These are phyloP conservation scores for Salvelinus namaycush DNA, from an alignment of 2,113 vertebrate genomes.

Conservation along the genomic window DNA sequence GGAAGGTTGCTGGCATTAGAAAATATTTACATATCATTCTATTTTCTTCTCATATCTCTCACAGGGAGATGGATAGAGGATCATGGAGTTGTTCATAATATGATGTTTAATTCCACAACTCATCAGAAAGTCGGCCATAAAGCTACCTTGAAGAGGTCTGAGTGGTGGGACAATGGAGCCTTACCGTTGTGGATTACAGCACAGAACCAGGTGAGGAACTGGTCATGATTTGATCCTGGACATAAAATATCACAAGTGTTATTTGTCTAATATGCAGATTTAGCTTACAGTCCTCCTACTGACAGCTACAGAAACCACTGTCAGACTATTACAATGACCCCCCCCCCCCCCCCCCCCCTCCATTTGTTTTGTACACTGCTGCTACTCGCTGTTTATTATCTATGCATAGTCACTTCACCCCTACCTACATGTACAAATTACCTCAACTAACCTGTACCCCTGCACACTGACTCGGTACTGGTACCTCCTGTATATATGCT, in stretches of 20 bases:
- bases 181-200: conserved; percentile 83
- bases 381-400: too few species aligned
- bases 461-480: too few species aligned
- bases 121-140: conserved; percentile 71
- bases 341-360: too few species aligned
- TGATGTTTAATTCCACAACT: conserved; percentile 77
- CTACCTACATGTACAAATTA: too few species aligned
- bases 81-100: conserved; percentile 53
- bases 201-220: conserved; percentile 79
- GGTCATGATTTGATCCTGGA: not conserved
- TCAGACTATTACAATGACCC: too few species aligned
- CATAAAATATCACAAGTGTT: not conserved
- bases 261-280: not conserved
- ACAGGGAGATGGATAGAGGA: conserved; percentile 10
- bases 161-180: conserved; percentile 83
- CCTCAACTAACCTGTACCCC: too few species aligned
- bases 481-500: too few species aligned
- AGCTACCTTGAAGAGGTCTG: conserved; percentile 64
- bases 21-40: not conserved
- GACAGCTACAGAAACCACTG: not conserved
- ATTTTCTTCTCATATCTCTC: not conserved
- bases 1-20: too few species aligned
- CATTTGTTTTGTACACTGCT: too few species aligned
- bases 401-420: too few species aligned
- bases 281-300: not conserved